phyloP scores from a whole-genome alignment of 2,797 vertebrate species.

The Alca torda region DNA sequence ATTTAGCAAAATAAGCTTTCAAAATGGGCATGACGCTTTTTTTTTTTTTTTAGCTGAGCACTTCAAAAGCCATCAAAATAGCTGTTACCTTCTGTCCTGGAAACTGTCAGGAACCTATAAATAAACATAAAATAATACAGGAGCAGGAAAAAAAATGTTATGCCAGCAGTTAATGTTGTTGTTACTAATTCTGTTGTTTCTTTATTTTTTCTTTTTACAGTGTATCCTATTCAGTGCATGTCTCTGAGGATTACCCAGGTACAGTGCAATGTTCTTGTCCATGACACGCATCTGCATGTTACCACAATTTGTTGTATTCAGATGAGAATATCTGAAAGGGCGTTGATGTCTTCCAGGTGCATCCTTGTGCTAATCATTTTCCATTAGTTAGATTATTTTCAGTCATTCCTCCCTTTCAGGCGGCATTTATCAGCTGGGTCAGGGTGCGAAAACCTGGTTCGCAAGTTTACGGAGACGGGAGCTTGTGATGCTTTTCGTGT shows the following conservation, averaged over 20 bases:
- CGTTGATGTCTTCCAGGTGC: not conserved
- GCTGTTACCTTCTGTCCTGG: slow-evolving; percentile 6
- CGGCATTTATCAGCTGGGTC: not conserved
- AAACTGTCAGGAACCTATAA: slow-evolving; percentile 26
- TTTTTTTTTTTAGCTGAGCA: not conserved
- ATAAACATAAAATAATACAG: slow-evolving; percentile 24
- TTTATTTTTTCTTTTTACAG: slow-evolving; percentile 68
- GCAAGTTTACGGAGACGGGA: not conserved
- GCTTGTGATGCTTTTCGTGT: not conserved
- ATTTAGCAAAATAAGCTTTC: slow-evolving; percentile 7
- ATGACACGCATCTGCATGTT: not conserved
- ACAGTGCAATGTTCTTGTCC: slow-evolving; percentile 45
- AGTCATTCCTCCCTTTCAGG: not conserved
- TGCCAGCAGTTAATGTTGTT: not conserved
- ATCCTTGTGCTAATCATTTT: slow-evolving; percentile 11
- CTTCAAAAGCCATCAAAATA: slow-evolving; percentile 47
- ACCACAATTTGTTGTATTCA: not conserved
- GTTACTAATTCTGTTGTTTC: slow-evolving; percentile 32
- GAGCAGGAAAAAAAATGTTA: not conserved
- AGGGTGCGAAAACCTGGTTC: slow-evolving; percentile 3
- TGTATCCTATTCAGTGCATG: slow-evolving; percentile 87
- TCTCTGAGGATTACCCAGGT: slow-evolving; percentile 93
- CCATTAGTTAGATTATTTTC: slow-evolving; percentile 10
- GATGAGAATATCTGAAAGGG: not conserved
- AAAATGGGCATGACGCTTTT: not conserved